Evolutionary conservation across 2,888 invertebrate species (phyloP), one percentile per base, ranked within the genome.

Genomic region (Heliconius charithonia): DNA sequence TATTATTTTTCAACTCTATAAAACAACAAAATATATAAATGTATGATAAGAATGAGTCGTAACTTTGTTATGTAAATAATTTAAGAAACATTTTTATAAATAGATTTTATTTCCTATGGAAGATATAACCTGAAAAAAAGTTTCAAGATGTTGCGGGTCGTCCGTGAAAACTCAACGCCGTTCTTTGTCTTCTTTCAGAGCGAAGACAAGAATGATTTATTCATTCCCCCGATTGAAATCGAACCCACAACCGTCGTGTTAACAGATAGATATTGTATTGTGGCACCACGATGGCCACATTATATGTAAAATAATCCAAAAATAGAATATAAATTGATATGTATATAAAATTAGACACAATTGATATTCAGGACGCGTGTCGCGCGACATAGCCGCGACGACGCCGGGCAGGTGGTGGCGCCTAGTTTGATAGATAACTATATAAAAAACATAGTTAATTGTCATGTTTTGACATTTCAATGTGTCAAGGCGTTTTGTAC

Each of bases 301-400:
- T 16, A 45, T 51, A 19, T 19, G 51, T 19, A 19, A 51, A 59
- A 76, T 27, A 63, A 27, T 9, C 27, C 19, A 29, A 45, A 63
- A 37, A 62, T n/a, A 70, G 69, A 27, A 71, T 65, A 72, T 32
- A 29, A 29, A 70, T 29, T 37, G 45, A 73, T 66, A 56, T 72
- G 37, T 73, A 73, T 73, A 25, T 73, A 73, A 73, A 65, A 73
- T 77, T 62, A 73, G 73, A 67, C 70, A 74, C 63, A 69, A 79
- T 82, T 82, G 81, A 65, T 81, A 82, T 80, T 79, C 82, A 72
- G 66, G n/a, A 41, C 77, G 69, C 74, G 65, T 77, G 45, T 65
- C 76, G 25, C 25, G 69, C 16, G 71, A 51, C 70, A 75, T 73
- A 56, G 82, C 45, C 79, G 78, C 78, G 81, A 66, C 81, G 83